Conservation (phyloP, 2,797 vertebrate species). For the Manis pentadactyla region DNA sequence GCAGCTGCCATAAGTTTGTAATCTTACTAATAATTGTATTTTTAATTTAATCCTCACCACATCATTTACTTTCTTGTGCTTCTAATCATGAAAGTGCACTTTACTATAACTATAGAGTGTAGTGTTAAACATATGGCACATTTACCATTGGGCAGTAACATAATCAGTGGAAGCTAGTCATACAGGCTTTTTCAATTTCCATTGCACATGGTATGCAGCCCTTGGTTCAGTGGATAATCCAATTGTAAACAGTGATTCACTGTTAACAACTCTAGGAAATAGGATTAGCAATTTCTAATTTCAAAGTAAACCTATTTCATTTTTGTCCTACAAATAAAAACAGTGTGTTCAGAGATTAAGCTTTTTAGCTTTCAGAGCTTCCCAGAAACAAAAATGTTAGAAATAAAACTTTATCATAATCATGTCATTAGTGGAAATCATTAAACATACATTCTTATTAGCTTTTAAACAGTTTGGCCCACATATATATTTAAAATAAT, state of each 20-base stretch:
- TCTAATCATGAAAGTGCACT: slow-evolving; percentile 50
- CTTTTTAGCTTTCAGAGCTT: slow-evolving; percentile 63
- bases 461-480: background rate
- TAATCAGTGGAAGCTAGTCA: slow-evolving; percentile 69
- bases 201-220: background rate
- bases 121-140: slow-evolving; percentile 36
- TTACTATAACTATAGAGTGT: slow-evolving; percentile 25
- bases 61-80: slow-evolving; percentile 54
- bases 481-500: background rate
- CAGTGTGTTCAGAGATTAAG: slow-evolving; percentile 65
- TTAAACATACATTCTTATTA: background rate
- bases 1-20: slow-evolving; percentile 31
- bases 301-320: slow-evolving; percentile 80
- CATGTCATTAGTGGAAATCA: background rate
- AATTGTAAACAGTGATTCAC: slow-evolving; percentile 80
- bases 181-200: slow-evolving; percentile 71
- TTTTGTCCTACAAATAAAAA: slow-evolving; percentile 79
- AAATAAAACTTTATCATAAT: slow-evolving; percentile 41
- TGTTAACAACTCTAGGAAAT: slow-evolving; percentile 80
- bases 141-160: slow-evolving; percentile 59
- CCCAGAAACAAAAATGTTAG: slow-evolving; percentile 61
- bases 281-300: slow-evolving; percentile 83
- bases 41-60: slow-evolving; percentile 56
- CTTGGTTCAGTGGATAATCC: slow-evolving; percentile 74
- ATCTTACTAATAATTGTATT: slow-evolving; percentile 51